Evolutionary conservation across 2,113 vertebrate genomes (phyloP).

Genomic region (Halichoeres trimaculatus): DNA sequence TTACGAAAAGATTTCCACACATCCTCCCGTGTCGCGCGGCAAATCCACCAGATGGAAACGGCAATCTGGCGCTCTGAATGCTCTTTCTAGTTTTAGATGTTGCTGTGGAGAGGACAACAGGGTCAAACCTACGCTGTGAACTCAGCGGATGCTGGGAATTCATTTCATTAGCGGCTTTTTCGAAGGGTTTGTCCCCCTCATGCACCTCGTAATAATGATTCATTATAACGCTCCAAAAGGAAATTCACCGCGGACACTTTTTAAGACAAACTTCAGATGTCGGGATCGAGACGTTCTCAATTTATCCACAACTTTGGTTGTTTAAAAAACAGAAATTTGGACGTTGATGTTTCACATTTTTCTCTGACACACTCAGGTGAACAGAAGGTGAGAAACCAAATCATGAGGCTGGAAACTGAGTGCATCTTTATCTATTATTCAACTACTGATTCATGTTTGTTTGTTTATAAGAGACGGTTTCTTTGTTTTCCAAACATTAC

Average conservation of each 20-base stretch:
- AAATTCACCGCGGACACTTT: not conserved
- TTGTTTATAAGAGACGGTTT: not conserved
- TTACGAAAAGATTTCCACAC: conserved; percentile 52
- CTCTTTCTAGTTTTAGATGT: conserved; percentile 40
- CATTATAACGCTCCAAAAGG: not conserved
- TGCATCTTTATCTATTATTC: too few species aligned
- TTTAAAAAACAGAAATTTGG: not conserved
- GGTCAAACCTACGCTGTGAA: conserved; percentile 52
- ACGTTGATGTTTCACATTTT: not conserved
- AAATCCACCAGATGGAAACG: conserved; percentile 59
- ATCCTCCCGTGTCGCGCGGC: conserved; percentile 35
- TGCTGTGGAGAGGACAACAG: conserved; percentile 47
- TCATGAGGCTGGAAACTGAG: too few species aligned
- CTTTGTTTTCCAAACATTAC: not conserved
- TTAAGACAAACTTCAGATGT: not conserved
- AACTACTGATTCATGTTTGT: too few species aligned
- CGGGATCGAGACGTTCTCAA: not conserved
- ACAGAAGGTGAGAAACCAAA: too few species aligned
- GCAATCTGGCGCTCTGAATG: conserved; percentile 43
- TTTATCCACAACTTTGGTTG: not conserved
- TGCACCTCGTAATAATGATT: conserved; percentile 7
- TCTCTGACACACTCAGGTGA: too few species aligned
- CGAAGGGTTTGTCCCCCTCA: conserved; percentile 1
- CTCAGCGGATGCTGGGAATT: conserved; percentile 27
- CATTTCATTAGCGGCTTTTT: conserved; percentile 47